Base-by-base conservation (phyloP, 2,113 vertebrate species). In the Stigmatopora nigra region DNA sequence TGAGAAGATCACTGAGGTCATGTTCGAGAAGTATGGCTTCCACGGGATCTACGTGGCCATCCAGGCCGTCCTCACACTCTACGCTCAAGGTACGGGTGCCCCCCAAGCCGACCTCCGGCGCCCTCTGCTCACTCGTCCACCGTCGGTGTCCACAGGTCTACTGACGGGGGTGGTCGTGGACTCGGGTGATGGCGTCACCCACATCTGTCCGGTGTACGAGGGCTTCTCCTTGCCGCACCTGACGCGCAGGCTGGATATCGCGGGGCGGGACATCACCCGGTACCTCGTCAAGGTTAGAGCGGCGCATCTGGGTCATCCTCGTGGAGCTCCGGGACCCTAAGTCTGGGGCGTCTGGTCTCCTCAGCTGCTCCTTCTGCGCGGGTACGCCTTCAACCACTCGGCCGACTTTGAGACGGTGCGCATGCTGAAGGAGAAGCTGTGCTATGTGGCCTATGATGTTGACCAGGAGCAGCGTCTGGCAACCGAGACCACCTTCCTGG, bases 1-100 rank as follows among this genome's bases (percentile, higher is more conserved):
- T 10, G 95, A 99, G 88, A 99, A 97, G 88, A 96, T 99, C 2
- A 84, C 96, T 9, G 97, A 99, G 91, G 94, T 98, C 73, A 99
- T 99, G 97, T 99, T 98, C 87, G 97, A 99, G 91, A 97, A 91
- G 0, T 99, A 99, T 80, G 91, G 94, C 80, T 99, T 99, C 81
- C 93, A 94, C 63, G 93, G 94, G 51, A 94, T 99, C 47, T 98
- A 98, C 53, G 93, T 99, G 75, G 97, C 93, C 17, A 99, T 99
- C 70, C 97, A 99, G 88, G 97, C 97, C 9, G 96, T 99, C 77
- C 93, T 99, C 70, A 98, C 96, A 59, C 91, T 99, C 20, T 99
- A 99, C 61, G 97, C 97, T 78, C 97, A 99, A 90, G 97, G 97
- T 98, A 84, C 64, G n/a, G n/a, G n/a, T n/a, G n/a, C n/a, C n/a